Base-by-base conservation (phyloP, 2,797 vertebrate genomes). In the Spinibarbus caldwelli region DNA sequence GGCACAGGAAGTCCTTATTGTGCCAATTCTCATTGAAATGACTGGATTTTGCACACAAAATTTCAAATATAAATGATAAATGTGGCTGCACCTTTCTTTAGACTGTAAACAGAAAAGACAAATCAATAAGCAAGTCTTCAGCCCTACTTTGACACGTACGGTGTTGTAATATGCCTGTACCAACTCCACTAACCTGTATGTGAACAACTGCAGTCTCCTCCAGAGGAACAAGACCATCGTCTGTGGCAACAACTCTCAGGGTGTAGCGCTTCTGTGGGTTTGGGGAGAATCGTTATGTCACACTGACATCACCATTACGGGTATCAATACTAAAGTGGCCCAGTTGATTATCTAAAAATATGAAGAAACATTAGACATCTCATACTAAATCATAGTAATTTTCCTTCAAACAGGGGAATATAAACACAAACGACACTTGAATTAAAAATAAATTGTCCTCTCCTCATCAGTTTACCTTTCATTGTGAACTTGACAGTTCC, bases 281-380 rank as follows among this genome's bases (percentile, higher is more conserved):
- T 52, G 92, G 88, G 7, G 89, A 93, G 67, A 99, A 95, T 68
- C 89, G 68, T 6, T 21, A 78, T 0, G 94, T 95, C 41, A 96
- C 96, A 90, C 93, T 94, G 90, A 99, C 91, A 84, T 98, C 97
- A 66, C 97, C 97, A 57, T 82, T 97, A 88, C 92, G 90, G 77
- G 92, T 78, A 91, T 98, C 95, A 47, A 98, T 96, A 90, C 95
- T 95, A 91, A 99, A 99, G 90, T 92, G 94, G 84, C 91, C 90
- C 31, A 78, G 80, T 45, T 66, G 89, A 1, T 93, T 90, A 45
- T 93, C 95, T 94, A 36, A 2, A 77, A 88, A 45, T 11, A 75
- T 75, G 78, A 80, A 75, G 84, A 52, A 59, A 83, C 66, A 36
- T 17, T 36, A 43, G 15, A 82, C 66, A 64, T n/a, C 14, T 41